These are phyloP conservation scores for Montipora sp. DNA, from an alignment of 64 coral and sea anemone species.

Conservation along the genomic window DNA sequence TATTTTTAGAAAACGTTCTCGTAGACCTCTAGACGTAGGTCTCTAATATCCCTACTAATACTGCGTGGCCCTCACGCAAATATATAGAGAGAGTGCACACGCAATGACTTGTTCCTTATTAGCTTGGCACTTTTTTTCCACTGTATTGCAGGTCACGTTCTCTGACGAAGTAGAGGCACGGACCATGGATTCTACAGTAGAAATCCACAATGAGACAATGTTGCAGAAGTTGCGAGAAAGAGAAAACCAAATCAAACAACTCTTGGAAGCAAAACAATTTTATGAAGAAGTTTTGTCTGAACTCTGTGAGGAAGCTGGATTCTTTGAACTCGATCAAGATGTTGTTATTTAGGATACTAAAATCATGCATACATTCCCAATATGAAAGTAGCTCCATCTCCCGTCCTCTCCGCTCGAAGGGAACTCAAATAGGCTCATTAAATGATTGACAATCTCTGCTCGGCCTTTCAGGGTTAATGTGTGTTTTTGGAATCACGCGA, in stretches of 20 bases:
- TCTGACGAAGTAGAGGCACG: constrained; percentile 27
- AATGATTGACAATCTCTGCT: too few relatives aligned
- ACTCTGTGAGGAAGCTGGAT: constrained; percentile 89
- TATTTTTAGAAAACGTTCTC: too few relatives aligned
- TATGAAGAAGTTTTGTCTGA: constrained; percentile 81
- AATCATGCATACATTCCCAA: not conserved
- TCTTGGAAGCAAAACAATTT: constrained; percentile 59
- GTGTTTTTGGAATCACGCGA: too few relatives aligned
- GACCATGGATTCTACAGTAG: not conserved
- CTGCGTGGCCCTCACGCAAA: too few relatives aligned
- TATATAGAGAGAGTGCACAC: too few relatives aligned
- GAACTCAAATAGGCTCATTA: too few relatives aligned
- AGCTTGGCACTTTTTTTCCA: not conserved
- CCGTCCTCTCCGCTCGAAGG: too few relatives aligned
- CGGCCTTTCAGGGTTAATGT: too few relatives aligned
- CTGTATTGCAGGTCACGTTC: constrained; percentile 25
- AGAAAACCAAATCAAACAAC: constrained; percentile 72
- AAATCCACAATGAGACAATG: constrained; percentile 27
- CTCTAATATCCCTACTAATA: too few relatives aligned
- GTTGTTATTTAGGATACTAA: not conserved
- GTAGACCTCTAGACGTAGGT: too few relatives aligned
- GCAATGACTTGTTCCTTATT: too few relatives aligned
- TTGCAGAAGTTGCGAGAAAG: constrained; percentile 66
- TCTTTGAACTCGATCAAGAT: constrained; percentile 84
- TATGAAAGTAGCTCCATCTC: too few relatives aligned